Base-by-base conservation (phyloP, 64 coral and sea anemone species). In the Dendrophyllia cribrosa region DNA sequence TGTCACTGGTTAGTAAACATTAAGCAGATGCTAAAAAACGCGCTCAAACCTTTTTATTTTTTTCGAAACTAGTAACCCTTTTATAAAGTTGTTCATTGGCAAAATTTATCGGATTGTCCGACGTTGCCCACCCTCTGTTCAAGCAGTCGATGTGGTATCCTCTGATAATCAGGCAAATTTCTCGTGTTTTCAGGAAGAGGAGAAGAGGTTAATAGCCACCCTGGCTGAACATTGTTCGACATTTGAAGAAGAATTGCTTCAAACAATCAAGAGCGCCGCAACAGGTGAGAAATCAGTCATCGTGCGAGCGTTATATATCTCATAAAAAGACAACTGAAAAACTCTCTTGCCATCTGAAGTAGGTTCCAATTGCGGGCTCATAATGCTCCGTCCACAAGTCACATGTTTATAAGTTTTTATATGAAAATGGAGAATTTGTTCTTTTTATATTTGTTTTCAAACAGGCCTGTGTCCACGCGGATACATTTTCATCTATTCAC, bases 241-340 rank as follows among this genome's bases (percentile, higher is more conserved):
- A 34, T 76, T 86, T 16, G 96, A 98, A 86, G 87, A 98, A 43
- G 93, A 98, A 43, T 71, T 98, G 65, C 72, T 95, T 44, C 86
- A 83, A 81, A 89, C 91, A 43, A 94, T 95, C 53, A 98, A 98
- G 16, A 68, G 60, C 10, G 92, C 93, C 56, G 96, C 93, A 48
- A 87, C 74, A 59, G 96, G 96, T 98, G 24, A 61, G 91, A 87
- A 43, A 58, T 58, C 13, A 66, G 62, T 66, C n/a, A n/a, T 15
- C 12, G 34, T 34, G 34, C 34, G 34, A 34, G 34, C 34, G 34
- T 34, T 34, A 34, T 34, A 34, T 34, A 34, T 34, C 34, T 34
- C 34, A 34, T 34, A 34, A 34, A 34, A 34, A 34, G 34, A 34
- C 34, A 34, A 34, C 34, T 34, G 34, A 34, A 34, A 34, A 34